Evolutionary conservation across 2,797 vertebrate species (phyloP).

Genomic region (Catharus ustulatus): DNA sequence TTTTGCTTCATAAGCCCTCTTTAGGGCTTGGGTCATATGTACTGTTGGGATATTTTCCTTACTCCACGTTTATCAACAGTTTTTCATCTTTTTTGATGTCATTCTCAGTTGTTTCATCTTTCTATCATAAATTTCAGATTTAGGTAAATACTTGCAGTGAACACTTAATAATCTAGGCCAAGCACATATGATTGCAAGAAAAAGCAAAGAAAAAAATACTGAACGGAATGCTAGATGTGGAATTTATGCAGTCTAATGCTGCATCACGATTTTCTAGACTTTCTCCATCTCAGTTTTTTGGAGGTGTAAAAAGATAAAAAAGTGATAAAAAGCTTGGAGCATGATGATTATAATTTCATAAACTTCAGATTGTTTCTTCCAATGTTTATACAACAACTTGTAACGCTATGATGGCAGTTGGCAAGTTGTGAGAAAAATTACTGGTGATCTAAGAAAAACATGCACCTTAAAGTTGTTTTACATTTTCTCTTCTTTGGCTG

Average conservation of each 20-base stretch:
- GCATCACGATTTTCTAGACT: not conserved
- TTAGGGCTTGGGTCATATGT: not conserved
- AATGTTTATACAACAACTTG: not conserved
- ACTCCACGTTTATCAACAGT: not conserved
- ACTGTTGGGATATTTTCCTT: not conserved
- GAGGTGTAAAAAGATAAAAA: not conserved
- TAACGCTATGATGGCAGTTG: not conserved
- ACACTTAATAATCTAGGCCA: not conserved
- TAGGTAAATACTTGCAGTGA: not conserved
- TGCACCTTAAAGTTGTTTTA: not conserved
- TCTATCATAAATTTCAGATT: not conserved
- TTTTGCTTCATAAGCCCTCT: not conserved
- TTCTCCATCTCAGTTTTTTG: not conserved
- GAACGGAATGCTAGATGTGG: not conserved
- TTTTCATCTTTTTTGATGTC: not conserved
- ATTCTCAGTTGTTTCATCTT: not conserved
- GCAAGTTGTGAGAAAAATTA: not conserved
- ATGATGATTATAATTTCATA: not conserved
- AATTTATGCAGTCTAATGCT: not conserved
- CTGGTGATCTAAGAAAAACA: not conserved
- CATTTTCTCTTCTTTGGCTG: not conserved
- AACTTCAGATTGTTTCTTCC: not conserved
- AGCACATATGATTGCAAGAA: not conserved
- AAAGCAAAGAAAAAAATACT: not conserved
- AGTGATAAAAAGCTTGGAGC: not conserved